Percentiles rank a stretch among this genome's conserved stretches.
These are phyloP conservation scores for Brachystomella parvula DNA, from an alignment of 1,140 invertebrate genomes.

Conservation along the genomic window DNA sequence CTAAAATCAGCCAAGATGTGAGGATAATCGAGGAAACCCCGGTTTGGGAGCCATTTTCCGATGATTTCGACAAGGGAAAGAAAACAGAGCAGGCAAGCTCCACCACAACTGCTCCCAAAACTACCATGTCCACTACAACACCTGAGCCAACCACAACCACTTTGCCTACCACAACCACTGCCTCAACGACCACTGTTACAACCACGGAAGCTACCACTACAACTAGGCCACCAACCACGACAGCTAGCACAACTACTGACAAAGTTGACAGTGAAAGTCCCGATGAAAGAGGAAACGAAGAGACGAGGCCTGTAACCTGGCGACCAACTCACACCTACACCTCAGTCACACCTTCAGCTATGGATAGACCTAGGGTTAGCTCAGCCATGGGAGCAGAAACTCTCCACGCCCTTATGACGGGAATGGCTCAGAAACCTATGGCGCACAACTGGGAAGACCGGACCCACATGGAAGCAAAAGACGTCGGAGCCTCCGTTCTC, in stretches of 20 bases:
- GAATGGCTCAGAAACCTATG: conserved; percentile 7
- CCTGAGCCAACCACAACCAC: neutral
- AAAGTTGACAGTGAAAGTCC: neutral
- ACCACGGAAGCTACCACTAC: neutral
- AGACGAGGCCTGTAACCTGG: conserved; percentile 29
- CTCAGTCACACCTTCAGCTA: neutral
- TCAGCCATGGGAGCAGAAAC: conserved; percentile 26
- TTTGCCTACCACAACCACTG: neutral
- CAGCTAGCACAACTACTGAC: conserved; percentile 9
- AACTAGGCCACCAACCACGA: neutral
- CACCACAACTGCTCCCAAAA: neutral
- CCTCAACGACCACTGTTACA: conserved; percentile 7
- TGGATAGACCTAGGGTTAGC: neutral
- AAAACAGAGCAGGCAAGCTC: neutral
- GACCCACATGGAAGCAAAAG: conserved; percentile 12
- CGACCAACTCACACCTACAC: conserved; percentile 18
- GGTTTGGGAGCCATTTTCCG: neutral
- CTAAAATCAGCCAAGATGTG: neutral
- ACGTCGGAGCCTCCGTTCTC: conserved; percentile 23
- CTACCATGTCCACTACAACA: conserved; percentile 8
- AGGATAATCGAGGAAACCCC: conserved; percentile 13
- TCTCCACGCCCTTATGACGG: conserved; percentile 33
- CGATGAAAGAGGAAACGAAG: neutral
- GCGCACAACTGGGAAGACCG: neutral
- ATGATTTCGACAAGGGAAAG: neutral